Evolutionary conservation across 2,113 vertebrate genomes (phyloP).

Genomic region (Saguinus imperator): DNA sequence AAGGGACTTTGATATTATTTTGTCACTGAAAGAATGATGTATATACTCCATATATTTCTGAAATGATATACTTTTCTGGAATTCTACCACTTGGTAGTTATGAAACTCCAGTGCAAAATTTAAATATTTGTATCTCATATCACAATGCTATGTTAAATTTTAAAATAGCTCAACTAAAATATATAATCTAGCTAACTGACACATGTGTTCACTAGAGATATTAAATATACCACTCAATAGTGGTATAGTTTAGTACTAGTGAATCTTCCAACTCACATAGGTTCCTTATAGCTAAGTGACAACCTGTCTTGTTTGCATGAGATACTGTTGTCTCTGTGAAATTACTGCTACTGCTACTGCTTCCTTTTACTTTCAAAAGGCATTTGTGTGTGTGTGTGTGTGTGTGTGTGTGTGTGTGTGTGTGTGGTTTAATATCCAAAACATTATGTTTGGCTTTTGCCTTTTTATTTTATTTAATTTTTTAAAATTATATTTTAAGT

Average conservation of each 20-base stretch:
- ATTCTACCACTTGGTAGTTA: not conserved
- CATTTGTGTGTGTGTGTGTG: no score
- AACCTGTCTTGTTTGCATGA: not conserved
- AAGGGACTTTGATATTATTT: not conserved
- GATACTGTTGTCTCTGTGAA: not conserved
- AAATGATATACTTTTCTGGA: not conserved
- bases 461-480: no score
- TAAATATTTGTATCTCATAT: not conserved
- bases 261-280: not conserved
- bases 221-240: not conserved
- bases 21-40: not conserved
- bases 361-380: not conserved
- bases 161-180: constrained; percentile 4
- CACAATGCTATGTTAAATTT: not conserved
- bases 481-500: no score
- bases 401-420: no score
- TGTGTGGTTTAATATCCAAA: no score
- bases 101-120: not conserved
- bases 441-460: no score
- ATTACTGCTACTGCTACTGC: not conserved
- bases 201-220: not conserved
- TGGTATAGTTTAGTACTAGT: not conserved
- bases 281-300: not conserved
- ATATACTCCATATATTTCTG: not conserved
- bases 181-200: not conserved